These are phyloP conservation scores for Ascaphus truei DNA, from an alignment of 2,113 vertebrate species.

Conservation along the genomic window DNA sequence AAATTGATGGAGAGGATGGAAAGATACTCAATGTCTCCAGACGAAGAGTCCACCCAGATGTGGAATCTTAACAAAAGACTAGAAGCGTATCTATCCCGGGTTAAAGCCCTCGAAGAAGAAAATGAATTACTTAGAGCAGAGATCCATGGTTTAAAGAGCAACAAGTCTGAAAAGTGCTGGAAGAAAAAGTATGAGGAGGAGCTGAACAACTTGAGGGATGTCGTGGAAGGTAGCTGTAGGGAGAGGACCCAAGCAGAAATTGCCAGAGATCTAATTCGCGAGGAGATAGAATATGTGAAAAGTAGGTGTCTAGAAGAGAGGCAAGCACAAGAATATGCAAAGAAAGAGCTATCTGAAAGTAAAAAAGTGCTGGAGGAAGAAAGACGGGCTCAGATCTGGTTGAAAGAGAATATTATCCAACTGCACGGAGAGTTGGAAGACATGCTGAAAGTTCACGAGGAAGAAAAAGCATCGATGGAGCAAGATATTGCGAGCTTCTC, in stretches of 20 bases:
- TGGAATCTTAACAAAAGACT: slow-evolving; percentile 86
- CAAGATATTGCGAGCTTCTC: slow-evolving; percentile 46
- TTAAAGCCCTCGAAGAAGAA: slow-evolving; percentile 85
- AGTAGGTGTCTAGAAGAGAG: slow-evolving; percentile 66
- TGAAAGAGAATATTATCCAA: slow-evolving; percentile 65
- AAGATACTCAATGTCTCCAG: slow-evolving; percentile 45
- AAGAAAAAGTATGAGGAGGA: slow-evolving; percentile 65
- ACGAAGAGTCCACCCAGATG: slow-evolving; percentile 85
- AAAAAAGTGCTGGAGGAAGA: slow-evolving; percentile 78
- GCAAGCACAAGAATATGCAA: slow-evolving; percentile 58
- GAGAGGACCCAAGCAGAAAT: slow-evolving; percentile 70
- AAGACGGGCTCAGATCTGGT: slow-evolving; percentile 70
- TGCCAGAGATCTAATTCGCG: slow-evolving; percentile 64
- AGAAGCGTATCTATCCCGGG: slow-evolving; percentile 80
- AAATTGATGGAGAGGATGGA: slow-evolving; percentile 46
- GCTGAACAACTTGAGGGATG: slow-evolving; percentile 62
- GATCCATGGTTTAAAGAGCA: slow-evolving; percentile 59
- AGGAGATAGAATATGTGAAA: slow-evolving; percentile 67
- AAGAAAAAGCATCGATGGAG: slow-evolving; percentile 69
- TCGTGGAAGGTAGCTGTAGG: slow-evolving; percentile 66
- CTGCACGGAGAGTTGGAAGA: slow-evolving; percentile 73
- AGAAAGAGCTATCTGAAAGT: slow-evolving; percentile 55
- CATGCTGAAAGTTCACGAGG: slow-evolving; percentile 67
- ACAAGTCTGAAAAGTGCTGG: slow-evolving; percentile 40
- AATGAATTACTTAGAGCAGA: slow-evolving; percentile 71